Percentiles rank a stretch among this genome's conserved stretches.
Evolutionary conservation across 2,113 vertebrate genomes (phyloP).

Genomic region (Thunnus maccoyii): DNA sequence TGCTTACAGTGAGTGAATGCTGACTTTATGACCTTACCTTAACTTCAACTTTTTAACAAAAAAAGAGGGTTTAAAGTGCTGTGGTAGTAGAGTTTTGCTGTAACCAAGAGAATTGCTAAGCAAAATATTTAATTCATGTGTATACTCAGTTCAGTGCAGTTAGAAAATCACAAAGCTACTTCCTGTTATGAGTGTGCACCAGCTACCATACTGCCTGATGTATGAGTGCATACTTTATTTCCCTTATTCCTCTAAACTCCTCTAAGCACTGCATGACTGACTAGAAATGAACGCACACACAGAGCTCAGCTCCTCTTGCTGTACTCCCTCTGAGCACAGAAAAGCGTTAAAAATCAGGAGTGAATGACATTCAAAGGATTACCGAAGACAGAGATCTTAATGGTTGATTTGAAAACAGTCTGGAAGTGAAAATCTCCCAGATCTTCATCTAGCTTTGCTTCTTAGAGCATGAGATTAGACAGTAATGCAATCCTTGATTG

Average conservation of each 20-base stretch:
- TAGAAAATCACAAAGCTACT: slow-evolving; percentile 31
- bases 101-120: slow-evolving; percentile 43
- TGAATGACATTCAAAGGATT: slow-evolving; percentile 74
- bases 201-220: not conserved
- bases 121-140: slow-evolving; percentile 67
- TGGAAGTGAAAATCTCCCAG: slow-evolving; percentile 72
- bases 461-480: slow-evolving; percentile 78
- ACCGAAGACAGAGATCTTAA: slow-evolving; percentile 70
- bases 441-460: slow-evolving; percentile 77
- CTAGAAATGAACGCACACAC: slow-evolving; percentile 21
- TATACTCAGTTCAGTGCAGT: slow-evolving; percentile 34
- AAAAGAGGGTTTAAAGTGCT: slow-evolving; percentile 49
- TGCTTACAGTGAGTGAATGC: slow-evolving; percentile 38
- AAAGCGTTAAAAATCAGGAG: slow-evolving; percentile 61
- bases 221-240: slow-evolving; percentile 38
- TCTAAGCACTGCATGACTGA: slow-evolving; percentile 32
- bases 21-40: slow-evolving; percentile 29
- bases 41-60: slow-evolving; percentile 49
- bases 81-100: slow-evolving; percentile 40
- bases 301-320: slow-evolving; percentile 38
- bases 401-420: slow-evolving; percentile 72
- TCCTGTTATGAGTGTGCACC: slow-evolving; percentile 27
- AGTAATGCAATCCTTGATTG: slow-evolving; percentile 75
- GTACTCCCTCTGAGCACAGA: slow-evolving; percentile 37
- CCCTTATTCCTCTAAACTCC: slow-evolving; percentile 26